Evolutionary conservation across 2,113 vertebrate species (phyloP).

Genomic region (Bubo bubo): DNA sequence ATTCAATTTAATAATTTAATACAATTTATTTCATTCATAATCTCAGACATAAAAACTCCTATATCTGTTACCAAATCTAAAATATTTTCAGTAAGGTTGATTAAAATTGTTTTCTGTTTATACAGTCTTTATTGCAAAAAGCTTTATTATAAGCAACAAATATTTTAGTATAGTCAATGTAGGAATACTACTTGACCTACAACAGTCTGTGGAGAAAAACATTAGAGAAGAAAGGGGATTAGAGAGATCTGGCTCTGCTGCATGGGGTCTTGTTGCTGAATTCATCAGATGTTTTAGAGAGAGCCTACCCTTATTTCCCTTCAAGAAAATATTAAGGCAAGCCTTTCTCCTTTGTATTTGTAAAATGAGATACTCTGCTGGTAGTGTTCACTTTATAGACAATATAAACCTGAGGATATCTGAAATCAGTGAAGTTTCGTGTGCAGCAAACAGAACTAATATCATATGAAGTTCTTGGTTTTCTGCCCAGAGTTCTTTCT

Average conservation of each 20-base stretch:
- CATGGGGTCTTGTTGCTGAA: not conserved
- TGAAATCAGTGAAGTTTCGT: not conserved
- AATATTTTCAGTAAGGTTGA: not conserved
- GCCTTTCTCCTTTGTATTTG: not conserved
- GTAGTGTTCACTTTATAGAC: not conserved
- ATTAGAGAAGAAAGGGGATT: not conserved
- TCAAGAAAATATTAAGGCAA: not conserved
- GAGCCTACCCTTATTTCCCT: not conserved
- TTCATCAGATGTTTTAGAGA: not conserved
- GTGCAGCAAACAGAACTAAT: not conserved
- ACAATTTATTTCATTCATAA: not conserved
- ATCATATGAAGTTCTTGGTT: slow-evolving; percentile 16
- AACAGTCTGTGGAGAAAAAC: not conserved
- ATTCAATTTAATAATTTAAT: slow-evolving; percentile 23
- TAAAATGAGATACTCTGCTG: not conserved
- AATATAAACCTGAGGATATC: not conserved
- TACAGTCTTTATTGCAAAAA: not conserved
- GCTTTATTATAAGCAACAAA: not conserved
- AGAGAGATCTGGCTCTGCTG: not conserved
- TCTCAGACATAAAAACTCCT: not conserved
- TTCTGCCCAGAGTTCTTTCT: slow-evolving; percentile 29
- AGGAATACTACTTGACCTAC: not conserved
- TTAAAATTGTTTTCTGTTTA: not conserved
- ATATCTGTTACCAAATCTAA: not conserved
- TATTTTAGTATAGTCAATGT: not conserved